phyloP scores from a whole-genome alignment of 1,140 invertebrate genomes.

The Leptonema lineaticorne region DNA sequence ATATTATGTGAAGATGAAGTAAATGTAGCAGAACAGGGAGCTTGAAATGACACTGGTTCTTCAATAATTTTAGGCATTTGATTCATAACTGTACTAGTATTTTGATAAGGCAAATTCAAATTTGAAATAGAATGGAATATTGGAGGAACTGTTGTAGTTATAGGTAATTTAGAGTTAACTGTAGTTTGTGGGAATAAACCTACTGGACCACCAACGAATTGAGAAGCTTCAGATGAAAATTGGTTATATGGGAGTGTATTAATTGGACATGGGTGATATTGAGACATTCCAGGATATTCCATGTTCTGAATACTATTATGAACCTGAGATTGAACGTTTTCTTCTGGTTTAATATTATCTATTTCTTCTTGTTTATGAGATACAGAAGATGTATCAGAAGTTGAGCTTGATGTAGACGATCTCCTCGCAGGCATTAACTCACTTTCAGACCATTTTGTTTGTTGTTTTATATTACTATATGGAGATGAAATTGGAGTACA shows the following conservation, averaged over 20 bases:
- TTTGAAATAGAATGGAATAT: conserved; percentile 65
- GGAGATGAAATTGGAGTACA: conserved; percentile 66
- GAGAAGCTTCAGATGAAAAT: conserved; percentile 56
- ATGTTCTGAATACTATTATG: conserved; percentile 49
- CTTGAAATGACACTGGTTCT: conserved; percentile 51
- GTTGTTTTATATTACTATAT: conserved; percentile 62
- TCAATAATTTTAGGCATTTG: conserved; percentile 60
- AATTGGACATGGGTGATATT: conserved; percentile 50
- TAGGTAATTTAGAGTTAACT: conserved; percentile 60
- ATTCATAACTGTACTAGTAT: conserved; percentile 55
- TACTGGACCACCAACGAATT: conserved; percentile 60
- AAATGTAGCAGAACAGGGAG: conserved; percentile 71
- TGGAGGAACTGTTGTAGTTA: conserved; percentile 62
- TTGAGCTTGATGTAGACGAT: conserved; percentile 68
- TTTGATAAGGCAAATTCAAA: conserved; percentile 60
- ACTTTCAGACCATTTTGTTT: conserved; percentile 72
- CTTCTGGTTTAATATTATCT: conserved; percentile 46
- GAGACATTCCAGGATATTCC: conserved; percentile 53
- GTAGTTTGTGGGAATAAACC: conserved; percentile 61
- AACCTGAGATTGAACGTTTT: conserved; percentile 45
- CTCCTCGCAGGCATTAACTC: conserved; percentile 66
- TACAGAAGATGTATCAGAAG: conserved; percentile 61
- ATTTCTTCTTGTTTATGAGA: conserved; percentile 52
- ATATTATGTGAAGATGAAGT: conserved; percentile 76
- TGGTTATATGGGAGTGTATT: conserved; percentile 56